These are phyloP conservation scores for Marisa cornuarietis DNA, from an alignment of 1,140 invertebrate genomes.

Conservation along the genomic window DNA sequence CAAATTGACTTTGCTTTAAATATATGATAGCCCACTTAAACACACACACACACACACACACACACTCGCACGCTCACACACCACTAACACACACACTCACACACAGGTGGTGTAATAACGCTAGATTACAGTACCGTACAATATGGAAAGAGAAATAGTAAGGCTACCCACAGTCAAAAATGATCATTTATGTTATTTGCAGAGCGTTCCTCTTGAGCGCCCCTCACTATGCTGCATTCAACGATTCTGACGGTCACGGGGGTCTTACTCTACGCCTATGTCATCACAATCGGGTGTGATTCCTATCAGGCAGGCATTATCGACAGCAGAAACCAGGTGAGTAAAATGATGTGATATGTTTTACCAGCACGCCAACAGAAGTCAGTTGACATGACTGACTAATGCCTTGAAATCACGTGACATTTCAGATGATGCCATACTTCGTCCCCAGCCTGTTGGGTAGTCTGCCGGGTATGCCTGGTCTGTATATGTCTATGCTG, in stretches of 20 bases:
- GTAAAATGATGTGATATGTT: not conserved
- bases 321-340: conserved; percentile 31
- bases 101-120: too few relatives aligned
- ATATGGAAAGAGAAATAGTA: too few relatives aligned
- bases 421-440: conserved; percentile 77
- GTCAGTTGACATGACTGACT: too few relatives aligned
- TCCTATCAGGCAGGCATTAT: conserved; percentile 20
- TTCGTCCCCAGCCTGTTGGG: conserved; percentile 84
- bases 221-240: conserved; percentile 4
- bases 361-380: too few relatives aligned
- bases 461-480: conserved; percentile 77
- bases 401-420: too few relatives aligned
- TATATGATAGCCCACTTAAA: too few relatives aligned
- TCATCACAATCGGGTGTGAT: conserved; percentile 27
- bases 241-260: conserved; percentile 14
- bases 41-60: too few relatives aligned
- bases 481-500: conserved; percentile 88
- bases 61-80: too few relatives aligned
- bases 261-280: conserved; percentile 26
- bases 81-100: too few relatives aligned
- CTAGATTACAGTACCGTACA: too few relatives aligned
- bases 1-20: too few relatives aligned
- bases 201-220: conserved; percentile 19
- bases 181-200: not conserved
- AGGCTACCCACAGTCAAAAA: too few relatives aligned